phyloP scores from a whole-genome alignment of 2,797 vertebrate species.

The Gymnocypris eckloni region DNA sequence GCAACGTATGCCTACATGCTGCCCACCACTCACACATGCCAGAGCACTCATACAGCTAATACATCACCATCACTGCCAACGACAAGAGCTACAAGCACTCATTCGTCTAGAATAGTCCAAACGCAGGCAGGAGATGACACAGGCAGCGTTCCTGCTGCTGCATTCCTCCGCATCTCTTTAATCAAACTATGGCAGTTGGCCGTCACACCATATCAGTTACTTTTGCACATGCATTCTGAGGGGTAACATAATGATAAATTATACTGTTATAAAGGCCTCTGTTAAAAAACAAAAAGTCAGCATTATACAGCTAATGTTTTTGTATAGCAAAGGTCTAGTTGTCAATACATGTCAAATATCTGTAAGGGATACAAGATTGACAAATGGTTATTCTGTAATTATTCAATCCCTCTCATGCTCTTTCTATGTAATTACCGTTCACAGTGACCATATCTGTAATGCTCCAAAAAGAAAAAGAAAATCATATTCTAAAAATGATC shows the following conservation, averaged over 20 bases:
- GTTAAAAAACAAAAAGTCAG: neutral
- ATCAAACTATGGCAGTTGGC: constrained; percentile 16
- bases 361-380: neutral
- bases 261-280: neutral
- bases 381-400: neutral
- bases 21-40: constrained; percentile 20
- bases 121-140: constrained; percentile 2
- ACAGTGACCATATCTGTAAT: no score
- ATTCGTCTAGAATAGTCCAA: constrained; percentile 8
- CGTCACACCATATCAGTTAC: neutral
- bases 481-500: no score
- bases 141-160: neutral
- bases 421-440: no score
- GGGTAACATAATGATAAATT: neutral
- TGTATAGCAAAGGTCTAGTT: neutral
- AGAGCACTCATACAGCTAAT: constrained; percentile 30
- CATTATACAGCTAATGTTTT: neutral
- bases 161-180: neutral
- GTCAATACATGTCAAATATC: neutral
- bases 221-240: neutral
- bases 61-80: constrained; percentile 39
- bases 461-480: no score
- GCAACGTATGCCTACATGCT: neutral
- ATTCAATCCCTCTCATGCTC: no score
- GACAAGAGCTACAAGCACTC: constrained; percentile 18